phyloP scores from a whole-genome alignment of 1,140 invertebrate species.

The Protaetia brevitarsis region DNA sequence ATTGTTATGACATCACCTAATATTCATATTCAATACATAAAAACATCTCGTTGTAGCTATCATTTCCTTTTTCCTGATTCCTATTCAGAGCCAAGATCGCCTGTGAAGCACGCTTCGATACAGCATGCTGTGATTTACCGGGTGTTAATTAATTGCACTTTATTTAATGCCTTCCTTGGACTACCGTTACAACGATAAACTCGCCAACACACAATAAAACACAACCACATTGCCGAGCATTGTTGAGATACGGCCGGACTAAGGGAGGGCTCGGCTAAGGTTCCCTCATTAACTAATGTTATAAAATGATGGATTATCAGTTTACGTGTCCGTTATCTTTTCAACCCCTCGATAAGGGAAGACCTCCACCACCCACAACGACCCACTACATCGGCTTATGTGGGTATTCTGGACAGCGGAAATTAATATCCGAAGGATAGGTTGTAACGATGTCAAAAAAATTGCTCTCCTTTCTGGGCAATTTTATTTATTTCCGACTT shows the following conservation, averaged over 20 bases:
- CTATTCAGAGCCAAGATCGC: no score
- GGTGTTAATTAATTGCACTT: conserved; percentile 7
- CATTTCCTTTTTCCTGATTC: no score
- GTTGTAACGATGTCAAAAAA: no score
- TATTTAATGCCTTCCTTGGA: background rate
- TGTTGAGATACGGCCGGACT: background rate
- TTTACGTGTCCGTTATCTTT: conserved; percentile 2
- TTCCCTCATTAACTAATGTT: conserved; percentile 11
- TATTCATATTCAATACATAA: no score
- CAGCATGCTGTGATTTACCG: background rate
- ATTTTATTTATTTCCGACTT: no score
- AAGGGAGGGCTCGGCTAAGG: background rate
- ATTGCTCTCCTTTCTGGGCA: no score
- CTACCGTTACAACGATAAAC: background rate
- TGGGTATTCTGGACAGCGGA: no score
- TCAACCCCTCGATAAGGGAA: background rate
- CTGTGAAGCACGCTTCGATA: no score
- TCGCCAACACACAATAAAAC: background rate
- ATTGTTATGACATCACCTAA: no score
- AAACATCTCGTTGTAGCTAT: no score
- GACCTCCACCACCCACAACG: background rate
- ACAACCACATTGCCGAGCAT: no score
- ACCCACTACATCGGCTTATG: background rate
- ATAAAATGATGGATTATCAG: conserved; percentile 14
- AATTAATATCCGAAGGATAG: background rate